Evolutionary conservation across 2,113 vertebrate species (phyloP).

Genomic region (Dasyornis broadbenti): DNA sequence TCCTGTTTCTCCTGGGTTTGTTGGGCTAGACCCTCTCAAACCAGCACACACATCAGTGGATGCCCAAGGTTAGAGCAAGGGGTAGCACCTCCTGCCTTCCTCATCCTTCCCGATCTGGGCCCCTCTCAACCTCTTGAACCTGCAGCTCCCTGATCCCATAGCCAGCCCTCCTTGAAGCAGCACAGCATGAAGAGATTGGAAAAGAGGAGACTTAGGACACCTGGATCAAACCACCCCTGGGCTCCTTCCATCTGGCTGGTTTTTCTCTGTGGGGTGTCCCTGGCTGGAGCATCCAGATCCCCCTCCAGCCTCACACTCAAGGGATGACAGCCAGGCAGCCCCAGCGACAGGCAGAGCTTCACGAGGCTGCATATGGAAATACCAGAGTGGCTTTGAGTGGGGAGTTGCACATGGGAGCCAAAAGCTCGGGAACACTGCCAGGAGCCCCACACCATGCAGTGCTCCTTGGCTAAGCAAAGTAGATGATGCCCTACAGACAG

Average conservation of each 20-base stretch:
- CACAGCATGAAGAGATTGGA: fast-evolving
- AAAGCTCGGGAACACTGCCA: not conserved
- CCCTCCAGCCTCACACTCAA: not conserved
- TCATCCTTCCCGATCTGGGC: not conserved
- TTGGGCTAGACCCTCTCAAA: not conserved
- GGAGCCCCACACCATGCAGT: fast-evolving
- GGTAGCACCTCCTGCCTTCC: not conserved
- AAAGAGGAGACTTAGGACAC: not conserved
- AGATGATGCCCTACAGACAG: not conserved
- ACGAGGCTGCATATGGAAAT: not conserved
- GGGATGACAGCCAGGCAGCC: not conserved
- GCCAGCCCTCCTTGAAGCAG: not conserved
- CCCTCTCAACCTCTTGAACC: not conserved
- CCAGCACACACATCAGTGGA: fast-evolving
- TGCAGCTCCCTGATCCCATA: not conserved
- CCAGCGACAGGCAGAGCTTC: not conserved
- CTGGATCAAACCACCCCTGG: not conserved
- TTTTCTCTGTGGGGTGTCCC: not conserved
- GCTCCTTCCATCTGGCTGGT: not conserved
- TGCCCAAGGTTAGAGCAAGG: no score
- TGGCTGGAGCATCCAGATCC: not conserved
- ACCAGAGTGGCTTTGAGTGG: fast-evolving
- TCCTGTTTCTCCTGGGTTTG: fast-evolving
- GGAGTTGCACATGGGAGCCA: not conserved
- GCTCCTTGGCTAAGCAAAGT: not conserved